A percentile compares a stretch with the other conserved stretches of the same genome.
Conservation (phyloP, 2,888 invertebrate species). For the Lamellibrachia columna region DNA sequence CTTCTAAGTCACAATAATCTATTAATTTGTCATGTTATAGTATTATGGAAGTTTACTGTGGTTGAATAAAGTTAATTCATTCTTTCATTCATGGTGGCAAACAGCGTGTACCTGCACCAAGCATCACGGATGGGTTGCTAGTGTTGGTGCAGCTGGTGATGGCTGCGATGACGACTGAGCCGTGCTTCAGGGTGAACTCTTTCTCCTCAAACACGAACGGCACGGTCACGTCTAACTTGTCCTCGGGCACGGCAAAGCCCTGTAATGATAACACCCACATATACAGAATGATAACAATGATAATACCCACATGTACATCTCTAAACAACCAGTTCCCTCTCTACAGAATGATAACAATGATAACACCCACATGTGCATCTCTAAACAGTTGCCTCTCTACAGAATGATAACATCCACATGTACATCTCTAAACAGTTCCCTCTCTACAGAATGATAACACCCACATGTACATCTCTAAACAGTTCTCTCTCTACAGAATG, state of each 20-base stretch:
- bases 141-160: slow-evolving; percentile 99
- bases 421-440: too few species aligned
- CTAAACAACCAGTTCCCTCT: not conserved
- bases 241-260: slow-evolving; percentile 82
- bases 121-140: slow-evolving; percentile 97
- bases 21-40: too few species aligned
- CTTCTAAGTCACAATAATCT: too few species aligned
- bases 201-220: slow-evolving; percentile 84
- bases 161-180: slow-evolving; percentile 95
- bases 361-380: too few species aligned
- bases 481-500: too few species aligned
- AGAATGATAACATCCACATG: too few species aligned
- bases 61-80: not conserved
- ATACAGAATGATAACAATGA: not conserved
- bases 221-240: slow-evolving; percentile 73
- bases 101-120: slow-evolving; percentile 81
- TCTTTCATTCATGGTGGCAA: too few species aligned
- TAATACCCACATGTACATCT: not conserved
- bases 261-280: slow-evolving; percentile 72
- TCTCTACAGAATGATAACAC: too few species aligned
- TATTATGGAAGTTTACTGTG: not conserved
- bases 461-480: too few species aligned
- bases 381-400: too few species aligned
- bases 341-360: too few species aligned
- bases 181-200: slow-evolving; percentile 83